Evolutionary conservation across 1,140 invertebrate genomes (phyloP), one percentile per base, ranked within the genome.

Genomic region (Penaeus japonicus): DNA sequence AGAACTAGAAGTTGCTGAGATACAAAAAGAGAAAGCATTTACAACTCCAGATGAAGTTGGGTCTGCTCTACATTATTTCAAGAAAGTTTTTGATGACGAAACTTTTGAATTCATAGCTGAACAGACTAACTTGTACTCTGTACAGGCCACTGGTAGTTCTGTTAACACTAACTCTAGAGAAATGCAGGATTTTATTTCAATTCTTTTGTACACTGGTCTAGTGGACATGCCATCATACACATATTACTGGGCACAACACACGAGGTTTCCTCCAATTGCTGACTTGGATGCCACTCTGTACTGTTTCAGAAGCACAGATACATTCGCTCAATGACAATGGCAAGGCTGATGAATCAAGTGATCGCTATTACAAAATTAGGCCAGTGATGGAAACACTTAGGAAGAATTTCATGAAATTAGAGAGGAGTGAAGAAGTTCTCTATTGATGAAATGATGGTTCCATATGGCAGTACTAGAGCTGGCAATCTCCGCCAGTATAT

Each of bases 361-460:
- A 78, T 39, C 30, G 39, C 22, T 78, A 32, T 32, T 39, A 35
- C 4, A 78, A 78, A 22, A 30, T 78, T 32, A 78, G 77, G 35
- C 77, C 77, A 78, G 27, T 78, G 35, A 32, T 78, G 30, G 77
- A 78, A 32, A 78, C 39, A 35, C 22, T 78, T 78, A 12, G 77
- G 30, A 35, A 78, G 39, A 4, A 78, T 27, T 78, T 27, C 77
- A 78, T 10, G 39, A 78, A 22, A 30, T 32, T 12, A 78, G 35
- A 78, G 77, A n/a, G 27, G 39, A 35, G 27, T 32, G 5, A 32
- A 32, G 10, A 27, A 27, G 39, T 5, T 30, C 27, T 78, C 10
- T 78, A 78, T n/a, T n/a, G 77, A 32, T 78, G 77, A 78, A 78
- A 35, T 78, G 39, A 78, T 78, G 77, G 77, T 78, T 27, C 35